Conservation (phyloP, 2,888 invertebrate genomes). For the Limenitis arthemis region DNA sequence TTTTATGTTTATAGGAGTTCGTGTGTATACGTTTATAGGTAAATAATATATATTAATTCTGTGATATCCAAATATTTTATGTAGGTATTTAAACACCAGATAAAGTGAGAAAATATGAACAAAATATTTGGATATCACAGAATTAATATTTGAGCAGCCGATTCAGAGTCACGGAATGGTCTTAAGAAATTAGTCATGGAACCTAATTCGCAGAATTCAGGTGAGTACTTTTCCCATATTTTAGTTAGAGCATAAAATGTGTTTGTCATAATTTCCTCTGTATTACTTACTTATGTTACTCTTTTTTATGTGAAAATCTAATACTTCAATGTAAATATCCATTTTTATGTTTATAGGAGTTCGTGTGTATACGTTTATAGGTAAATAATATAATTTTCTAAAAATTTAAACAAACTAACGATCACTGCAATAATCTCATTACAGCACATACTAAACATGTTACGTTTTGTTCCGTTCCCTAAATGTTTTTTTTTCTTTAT, state of each 20-base stretch:
- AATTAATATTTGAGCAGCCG: conserved; percentile 1
- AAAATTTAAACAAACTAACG: conserved; percentile 3
- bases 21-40: no score
- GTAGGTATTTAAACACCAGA: no score
- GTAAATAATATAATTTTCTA: conserved; percentile 35
- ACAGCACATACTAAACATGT: no score
- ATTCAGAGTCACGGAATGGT: not conserved
- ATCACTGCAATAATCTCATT: no score
- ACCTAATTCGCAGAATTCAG: conserved; percentile 29
- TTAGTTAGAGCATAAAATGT: no score
- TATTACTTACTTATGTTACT: no score
- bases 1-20: no score
- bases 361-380: conserved; percentile 56
- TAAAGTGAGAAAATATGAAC: not conserved
- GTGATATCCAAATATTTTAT: not conserved
- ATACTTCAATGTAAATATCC: conserved; percentile 8
- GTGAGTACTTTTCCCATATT: conserved; percentile 23
- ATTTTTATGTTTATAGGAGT: conserved; percentile 42
- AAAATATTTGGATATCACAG: conserved; percentile 3
- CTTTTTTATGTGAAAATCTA: not conserved
- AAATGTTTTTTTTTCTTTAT: no score
- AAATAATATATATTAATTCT: no score
- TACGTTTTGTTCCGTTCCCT: no score
- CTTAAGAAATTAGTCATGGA: conserved; percentile 34
- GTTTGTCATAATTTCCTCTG: no score